Base-by-base conservation (phyloP, 1,140 invertebrate genomes). In the Wasmannia auropunctata region DNA sequence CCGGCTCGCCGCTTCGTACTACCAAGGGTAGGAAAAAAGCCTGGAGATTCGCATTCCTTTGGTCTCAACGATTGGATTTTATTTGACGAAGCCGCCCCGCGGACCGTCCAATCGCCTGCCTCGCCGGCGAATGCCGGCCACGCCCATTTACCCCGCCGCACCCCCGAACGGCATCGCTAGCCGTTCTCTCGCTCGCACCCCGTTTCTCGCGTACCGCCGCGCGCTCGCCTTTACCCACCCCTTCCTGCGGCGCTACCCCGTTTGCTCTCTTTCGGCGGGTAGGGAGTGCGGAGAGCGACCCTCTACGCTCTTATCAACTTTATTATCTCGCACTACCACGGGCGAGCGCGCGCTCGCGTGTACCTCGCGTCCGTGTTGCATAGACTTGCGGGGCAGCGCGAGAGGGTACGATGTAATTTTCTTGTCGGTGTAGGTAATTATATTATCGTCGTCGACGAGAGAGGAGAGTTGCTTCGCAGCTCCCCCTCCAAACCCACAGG, bases 281-380 rank as follows among this genome's bases (percentile, higher is more conserved):
- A 84, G 84, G 87, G 86, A 74, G 77, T 84, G 54, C 58, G 34
- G 75, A 67, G 86, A 67, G 84, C 84, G 70, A 86, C 84, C 67
- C 89, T 90, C 89, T 93, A 94, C 94, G 94, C 94, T 94, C 94
- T 95, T 95, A 95, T 95, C 94, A 95, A 95, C 93, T 95, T 95
- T 95, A 95, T 95, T 95, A 95, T 94, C 94, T 95, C 91, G 90
- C 90, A 91, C 89, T 90, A 91, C 89, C 86, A 90, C 87, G 80
- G 62, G 76, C 49, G 43, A 67, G 28, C 25, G 63, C 40, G 49
- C 70, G 80, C 74, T 22, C 40, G 37, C 34, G n/a, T 51, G 11
- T 62, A 31, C 16, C 19, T 56, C 83, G 25, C 25, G 51, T 43
- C 19, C 34, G 22, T 46, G 83, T 58, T 51, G 85, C 43, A 83